A percentile compares a stretch with the other conserved stretches of the same genome.
These are phyloP conservation scores for Rhagonycha lutea DNA, from an alignment of 2,888 invertebrate species.

Conservation along the genomic window DNA sequence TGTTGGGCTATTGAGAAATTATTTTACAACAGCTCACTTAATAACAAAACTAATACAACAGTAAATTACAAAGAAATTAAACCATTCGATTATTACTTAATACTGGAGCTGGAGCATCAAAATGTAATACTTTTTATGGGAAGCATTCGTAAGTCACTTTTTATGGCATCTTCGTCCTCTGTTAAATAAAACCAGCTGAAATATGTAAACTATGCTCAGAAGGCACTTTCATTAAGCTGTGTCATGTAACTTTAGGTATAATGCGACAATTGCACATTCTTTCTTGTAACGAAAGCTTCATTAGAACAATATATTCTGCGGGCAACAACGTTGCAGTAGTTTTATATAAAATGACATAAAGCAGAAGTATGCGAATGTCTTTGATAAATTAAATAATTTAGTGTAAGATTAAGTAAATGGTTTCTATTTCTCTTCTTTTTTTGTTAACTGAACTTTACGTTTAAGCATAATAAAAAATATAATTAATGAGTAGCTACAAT, in stretches of 20 bases:
- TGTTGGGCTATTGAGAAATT: background rate
- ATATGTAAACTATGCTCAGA: background rate
- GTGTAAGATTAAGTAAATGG: background rate
- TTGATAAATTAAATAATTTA: background rate
- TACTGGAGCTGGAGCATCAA: background rate
- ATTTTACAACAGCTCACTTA: background rate
- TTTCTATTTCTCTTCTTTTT: background rate
- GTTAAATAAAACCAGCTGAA: background rate
- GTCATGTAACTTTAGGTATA: conserved; percentile 37
- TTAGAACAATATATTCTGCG: conserved; percentile 43
- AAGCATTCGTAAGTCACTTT: background rate
- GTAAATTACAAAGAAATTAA: background rate
- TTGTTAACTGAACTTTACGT: background rate
- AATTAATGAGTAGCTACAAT: background rate
- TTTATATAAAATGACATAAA: background rate
- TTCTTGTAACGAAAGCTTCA: conserved; percentile 44
- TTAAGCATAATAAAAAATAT: background rate
- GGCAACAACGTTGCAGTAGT: background rate
- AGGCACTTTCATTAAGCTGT: conserved; percentile 20
- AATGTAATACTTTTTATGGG: background rate
- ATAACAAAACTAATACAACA: too few species aligned
- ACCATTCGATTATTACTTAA: background rate
- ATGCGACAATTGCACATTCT: conserved; percentile 45
- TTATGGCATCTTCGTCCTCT: background rate
- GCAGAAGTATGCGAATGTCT: background rate